Base-by-base conservation (phyloP, 2,113 vertebrate species). In the Spea multiplicata region DNA sequence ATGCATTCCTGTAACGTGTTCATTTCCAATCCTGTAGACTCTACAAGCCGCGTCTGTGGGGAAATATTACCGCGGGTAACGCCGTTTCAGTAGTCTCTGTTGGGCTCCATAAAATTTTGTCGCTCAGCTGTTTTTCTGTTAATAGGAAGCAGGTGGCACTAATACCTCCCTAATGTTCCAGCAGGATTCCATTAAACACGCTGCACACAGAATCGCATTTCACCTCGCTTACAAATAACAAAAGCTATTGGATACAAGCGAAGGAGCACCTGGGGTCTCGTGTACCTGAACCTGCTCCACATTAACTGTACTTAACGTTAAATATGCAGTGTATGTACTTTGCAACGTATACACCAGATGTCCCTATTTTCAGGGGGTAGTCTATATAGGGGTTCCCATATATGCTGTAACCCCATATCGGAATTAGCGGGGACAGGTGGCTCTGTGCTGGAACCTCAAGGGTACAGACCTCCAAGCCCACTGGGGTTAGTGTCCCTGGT, bases 21-120 rank as follows among this genome's bases (percentile, higher is more conserved):
- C 71, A 62, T 14, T 82, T 83, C 64, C 65, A 84, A 57, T 10
- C 30, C 55, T 59, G 61, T 74, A 79, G 17, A 71, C 48, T 62
- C 2, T 0, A 8, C 5, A 59, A 75, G 82, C 66, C 61, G 3
- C 78, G 61, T 62, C 47, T 0, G 55, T 75, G 75, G 75, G 74
- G 70, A 81, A 82, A 81, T 68, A 73, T 1, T 77, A 76, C 0
- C 0, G 46, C 71, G 81, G 66, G 55, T 30, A 81, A 83, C 44
- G 44, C 44, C 82, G 10, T 71, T 75, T 61, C 69, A 80, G 6
- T 49, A 17, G 14, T 84, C 83, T 79, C 81, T 75, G 83, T 73
- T 44, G 69, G 62, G 44, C 75, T 83, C 82, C 83, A 83, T 74
- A 81, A 82, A 61, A 0, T 17, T 75, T 84, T 80, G 83, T 47